A percentile compares a stretch with the other conserved stretches of the same genome.
phyloP scores from a whole-genome alignment of 2,113 vertebrate genomes.

The Azemiops feae region DNA sequence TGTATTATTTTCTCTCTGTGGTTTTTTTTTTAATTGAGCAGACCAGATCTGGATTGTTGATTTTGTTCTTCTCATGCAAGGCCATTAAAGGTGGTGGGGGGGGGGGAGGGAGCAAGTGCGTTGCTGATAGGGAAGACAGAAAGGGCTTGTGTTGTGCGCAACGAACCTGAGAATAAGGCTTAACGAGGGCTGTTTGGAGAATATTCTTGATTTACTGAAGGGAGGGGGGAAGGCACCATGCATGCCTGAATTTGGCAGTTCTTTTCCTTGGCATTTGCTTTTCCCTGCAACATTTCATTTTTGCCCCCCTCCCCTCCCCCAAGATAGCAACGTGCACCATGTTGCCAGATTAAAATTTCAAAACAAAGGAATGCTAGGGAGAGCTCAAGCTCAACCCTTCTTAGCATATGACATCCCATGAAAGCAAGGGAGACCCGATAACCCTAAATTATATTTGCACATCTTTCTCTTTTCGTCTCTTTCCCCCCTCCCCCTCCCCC shows the following conservation, averaged over 20 bases:
- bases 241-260: constrained; percentile 4
- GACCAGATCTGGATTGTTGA: constrained; percentile 27
- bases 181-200: not conserved
- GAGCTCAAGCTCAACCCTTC: not conserved
- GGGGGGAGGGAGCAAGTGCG: not conserved
- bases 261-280: constrained; percentile 14
- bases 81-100: constrained; percentile 12
- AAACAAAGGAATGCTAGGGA: constrained; percentile 21
- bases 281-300: not conserved
- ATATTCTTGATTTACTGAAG: not conserved
- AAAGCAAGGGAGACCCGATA: not conserved
- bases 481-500: not conserved
- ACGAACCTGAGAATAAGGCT: not conserved
- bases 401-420: not conserved
- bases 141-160: not conserved
- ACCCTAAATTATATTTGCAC: constrained; percentile 1
- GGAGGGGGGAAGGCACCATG: not conserved
- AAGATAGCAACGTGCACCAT: not conserved
- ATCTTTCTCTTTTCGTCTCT: not conserved
- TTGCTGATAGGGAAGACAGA: not conserved
- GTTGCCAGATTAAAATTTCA: not conserved
- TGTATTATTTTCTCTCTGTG: not conserved
- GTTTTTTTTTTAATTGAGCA: not conserved
- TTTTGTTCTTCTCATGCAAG: constrained; percentile 17
- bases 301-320: not conserved